Conservation (phyloP, 2,888 invertebrate species). For the Hydrotaea diabolus region DNA sequence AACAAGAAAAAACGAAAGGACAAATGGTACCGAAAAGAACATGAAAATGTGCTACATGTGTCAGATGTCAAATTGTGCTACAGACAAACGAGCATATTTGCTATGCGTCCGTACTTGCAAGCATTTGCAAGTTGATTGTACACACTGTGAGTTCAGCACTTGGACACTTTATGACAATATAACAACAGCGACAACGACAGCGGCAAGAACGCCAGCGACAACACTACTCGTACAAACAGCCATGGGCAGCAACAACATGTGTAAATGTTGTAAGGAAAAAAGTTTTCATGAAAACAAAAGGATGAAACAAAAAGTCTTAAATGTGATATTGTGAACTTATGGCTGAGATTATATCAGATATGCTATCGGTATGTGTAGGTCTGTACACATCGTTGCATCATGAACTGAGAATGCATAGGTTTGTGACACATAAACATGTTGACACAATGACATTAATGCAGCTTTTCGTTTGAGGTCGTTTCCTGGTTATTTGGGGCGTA, state of each 20-base stretch:
- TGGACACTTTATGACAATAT: neutral
- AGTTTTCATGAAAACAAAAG: neutral
- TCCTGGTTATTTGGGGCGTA: neutral
- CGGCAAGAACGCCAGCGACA: neutral
- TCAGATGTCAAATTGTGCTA: constrained; percentile 13
- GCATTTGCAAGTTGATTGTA: neutral
- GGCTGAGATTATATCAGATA: too few relatives aligned
- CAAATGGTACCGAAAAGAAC: neutral
- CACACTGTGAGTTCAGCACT: neutral
- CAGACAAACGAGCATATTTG: neutral
- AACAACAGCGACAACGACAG: neutral
- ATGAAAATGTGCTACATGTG: constrained; percentile 22
- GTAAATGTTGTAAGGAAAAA: too few relatives aligned
- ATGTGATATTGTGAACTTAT: too few relatives aligned
- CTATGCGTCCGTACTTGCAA: neutral
- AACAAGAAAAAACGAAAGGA: neutral
- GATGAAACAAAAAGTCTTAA: neutral
- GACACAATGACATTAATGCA: too few relatives aligned
- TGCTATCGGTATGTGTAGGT: too few relatives aligned
- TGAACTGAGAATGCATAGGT: too few relatives aligned
- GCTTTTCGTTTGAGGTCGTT: too few relatives aligned
- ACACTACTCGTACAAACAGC: too few relatives aligned
- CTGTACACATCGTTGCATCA: too few relatives aligned
- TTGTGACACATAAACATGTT: too few relatives aligned
- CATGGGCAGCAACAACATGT: too few relatives aligned